These are phyloP conservation scores for Anthophora plumipes DNA, from an alignment of 2,888 invertebrate species.

Conservation along the genomic window DNA sequence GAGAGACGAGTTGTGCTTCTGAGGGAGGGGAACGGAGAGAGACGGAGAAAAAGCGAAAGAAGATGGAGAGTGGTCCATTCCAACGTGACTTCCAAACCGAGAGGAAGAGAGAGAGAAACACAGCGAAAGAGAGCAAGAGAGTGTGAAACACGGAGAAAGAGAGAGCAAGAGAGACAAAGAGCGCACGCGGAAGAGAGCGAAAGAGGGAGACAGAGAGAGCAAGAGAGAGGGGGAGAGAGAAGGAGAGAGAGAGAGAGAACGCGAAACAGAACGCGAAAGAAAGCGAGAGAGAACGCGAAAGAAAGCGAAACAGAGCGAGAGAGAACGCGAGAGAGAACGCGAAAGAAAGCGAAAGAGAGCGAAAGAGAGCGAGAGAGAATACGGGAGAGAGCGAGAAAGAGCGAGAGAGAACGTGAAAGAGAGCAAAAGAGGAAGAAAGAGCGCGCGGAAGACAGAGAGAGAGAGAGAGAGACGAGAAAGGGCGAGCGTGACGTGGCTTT, in stretches of 20 bases:
- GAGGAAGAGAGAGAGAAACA: too few relatives aligned
- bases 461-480: constrained; percentile 50
- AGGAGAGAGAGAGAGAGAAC: too few relatives aligned
- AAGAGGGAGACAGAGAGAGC: background rate
- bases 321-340: constrained; percentile 49
- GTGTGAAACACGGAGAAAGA: too few relatives aligned
- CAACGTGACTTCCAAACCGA: constrained; percentile 41
- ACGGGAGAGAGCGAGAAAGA: too few relatives aligned
- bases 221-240: constrained; percentile 57
- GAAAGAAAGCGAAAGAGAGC: background rate
- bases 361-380: too few relatives aligned
- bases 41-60: constrained; percentile 14
- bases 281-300: too few relatives aligned
- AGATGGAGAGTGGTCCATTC: constrained; percentile 60
- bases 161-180: background rate
- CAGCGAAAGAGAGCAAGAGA: too few relatives aligned
- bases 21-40: constrained; percentile 54
- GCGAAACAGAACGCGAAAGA: constrained; percentile 25
- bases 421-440: background rate
- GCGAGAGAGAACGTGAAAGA: constrained; percentile 6
- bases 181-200: too few relatives aligned
- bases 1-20: constrained; percentile 64
- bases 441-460: too few relatives aligned
- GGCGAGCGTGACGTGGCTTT: constrained; percentile 63
- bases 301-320: constrained; percentile 38